Conservation (phyloP, 2,113 vertebrate species). For the human (Homo sapiens) region GRCh38 chr17:14348001-14348500, state of each 20-base stretch:
- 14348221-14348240: constrained; percentile 54
- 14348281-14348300: constrained; percentile 63
- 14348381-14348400: constrained; percentile 33
- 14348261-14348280: constrained; percentile 46
- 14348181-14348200: background rate
- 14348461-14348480: background rate
- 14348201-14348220: background rate
- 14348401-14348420: background rate
- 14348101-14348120: background rate
- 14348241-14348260: constrained; percentile 50
- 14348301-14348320: constrained; percentile 54
- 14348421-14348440: background rate
- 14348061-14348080: background rate
- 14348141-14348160: accelerated
- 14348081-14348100: background rate
- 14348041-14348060: background rate
- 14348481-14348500: background rate
- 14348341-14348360: constrained; percentile 51
- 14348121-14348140: background rate
- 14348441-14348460: background rate
- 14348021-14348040: background rate
- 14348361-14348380: background rate
- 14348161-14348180: background rate
- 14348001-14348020: background rate
- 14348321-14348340: constrained; percentile 59